Conservation (phyloP, 2,888 invertebrate species). For the Muschampia plurimacula region DNA sequence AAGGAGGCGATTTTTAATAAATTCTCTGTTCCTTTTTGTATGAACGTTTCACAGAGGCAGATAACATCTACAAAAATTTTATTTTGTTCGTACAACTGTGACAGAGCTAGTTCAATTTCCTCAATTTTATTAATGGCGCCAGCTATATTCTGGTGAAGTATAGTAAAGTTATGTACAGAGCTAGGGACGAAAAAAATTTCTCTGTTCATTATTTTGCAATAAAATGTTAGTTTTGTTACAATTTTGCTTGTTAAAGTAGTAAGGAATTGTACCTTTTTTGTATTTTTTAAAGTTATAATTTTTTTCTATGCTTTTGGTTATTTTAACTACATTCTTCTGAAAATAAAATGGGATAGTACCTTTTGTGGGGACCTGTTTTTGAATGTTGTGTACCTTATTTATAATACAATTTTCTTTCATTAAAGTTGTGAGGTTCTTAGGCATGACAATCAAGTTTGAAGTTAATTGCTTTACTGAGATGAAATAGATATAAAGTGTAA, state of each 20-base stretch:
- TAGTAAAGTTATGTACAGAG: neutral
- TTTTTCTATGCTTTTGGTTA: neutral
- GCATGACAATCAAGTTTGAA: too few relatives aligned
- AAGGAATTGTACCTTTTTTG: too few relatives aligned
- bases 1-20: neutral
- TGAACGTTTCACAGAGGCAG: neutral
- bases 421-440: too few relatives aligned
- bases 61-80: neutral
- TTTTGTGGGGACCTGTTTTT: neutral
- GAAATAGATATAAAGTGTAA: too few relatives aligned
- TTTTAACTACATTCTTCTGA: neutral
- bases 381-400: too few relatives aligned
- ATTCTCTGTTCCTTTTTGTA: neutral
- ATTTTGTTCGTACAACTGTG: neutral
- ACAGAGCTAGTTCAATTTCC: neutral
- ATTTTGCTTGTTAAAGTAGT: neutral
- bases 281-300: neutral
- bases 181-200: slow-evolving; percentile 2
- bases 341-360: slow-evolving; percentile 1
- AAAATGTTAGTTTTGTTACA: neutral
- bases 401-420: too few relatives aligned
- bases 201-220: neutral
- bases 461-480: too few relatives aligned
- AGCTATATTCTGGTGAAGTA: slow-evolving; percentile 14
- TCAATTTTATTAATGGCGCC: neutral